Evolutionary conservation across 2,888 invertebrate species (phyloP), one percentile per base, ranked within the genome.

Genomic region (Deilephila elpenor): DNA sequence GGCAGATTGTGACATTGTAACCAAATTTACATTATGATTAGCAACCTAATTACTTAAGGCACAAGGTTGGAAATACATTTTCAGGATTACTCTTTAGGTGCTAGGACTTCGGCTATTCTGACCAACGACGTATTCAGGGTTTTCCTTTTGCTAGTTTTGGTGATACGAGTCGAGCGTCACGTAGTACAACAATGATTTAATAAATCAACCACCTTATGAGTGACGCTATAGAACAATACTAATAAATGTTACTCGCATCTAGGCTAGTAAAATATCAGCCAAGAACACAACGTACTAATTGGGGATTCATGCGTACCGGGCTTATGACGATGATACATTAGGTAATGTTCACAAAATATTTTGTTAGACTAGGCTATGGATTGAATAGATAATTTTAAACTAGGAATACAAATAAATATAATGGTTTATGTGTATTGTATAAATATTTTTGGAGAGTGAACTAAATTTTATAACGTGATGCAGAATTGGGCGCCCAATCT

Each of bases 1-100:
- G 74, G 61, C 59, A 73, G 72, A 67, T 67, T 59, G 64, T 67
- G 73, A 72, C 60, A 73, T 67, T 73, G 44, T 59, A 37, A 37
- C 64, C 51, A 25, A 73, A 59, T 73, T 67, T 19, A 67, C 67
- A 67, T 37, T 67, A 44, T 29, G 72, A 67, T 67, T 73, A 67
- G 56, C 59, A 56, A 59, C 67, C 72, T 73, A 73, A 59, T 73
- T 73, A 25, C 59, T 25, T 59, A 67, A 8, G 32, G 59, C 37
- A 72, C 25, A 67, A 67, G 64, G 62, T 37, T 59, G 56, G 67
- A 67, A 73, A 29, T 73, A 19, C 19, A 73, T 62, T n/a, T 29
- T 44, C n/a, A 56, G 29, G 53, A 51, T 17, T 37, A 73, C 3
- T 37, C 37, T 34, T 19, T 29, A 37, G 17, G 7, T 56, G n/a